Base-by-base conservation (phyloP, 2,113 vertebrate genomes). In the Bothrops jararaca region DNA sequence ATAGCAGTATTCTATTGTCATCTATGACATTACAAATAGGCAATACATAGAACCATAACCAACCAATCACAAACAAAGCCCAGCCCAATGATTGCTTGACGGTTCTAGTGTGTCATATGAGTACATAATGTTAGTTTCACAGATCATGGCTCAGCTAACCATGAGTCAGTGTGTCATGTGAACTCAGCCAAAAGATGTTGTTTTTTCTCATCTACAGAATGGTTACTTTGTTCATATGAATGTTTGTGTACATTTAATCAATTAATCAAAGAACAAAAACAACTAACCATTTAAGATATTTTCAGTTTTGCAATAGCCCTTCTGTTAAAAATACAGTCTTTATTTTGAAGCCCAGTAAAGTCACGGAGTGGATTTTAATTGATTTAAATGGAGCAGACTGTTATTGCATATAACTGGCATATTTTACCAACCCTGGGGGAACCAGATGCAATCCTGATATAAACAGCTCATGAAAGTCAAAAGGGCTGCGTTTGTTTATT, bases 311-410 rank as follows among this genome's bases (percentile, higher is more conserved):
- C 42, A 54, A 45, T 15, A 45, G 20, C 10, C 57, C 48, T 85
- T 34, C 11, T 88, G n/a, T 91, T 34, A 34, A 20, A 39, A 2
- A 13, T 42, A 48, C n/a, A 85, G 88, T 45, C 45, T 58, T 57
- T 85, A 85, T 57, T 26, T 45, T 57, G 48, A 64, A 88, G 7
- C 52, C 57, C 80, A 85, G 10, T 53, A 48, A 91, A 93, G 74
- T 57, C 56, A 54, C 53, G 85, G 90, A 89, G 54, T 20, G 60
- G 48, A 89, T 60, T 69, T 80, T 93, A 93, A 93, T 93, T 91
- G 56, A 89, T 91, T 91, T 91, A 91, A 93, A 89, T 93, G 92
- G 57, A 89, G 23, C 86, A 93, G 64, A 89, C 85, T 91, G 87
- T 89, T 86, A 89, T 54, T 91, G 90, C 85, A 89, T 93, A 89